Conservation (phyloP, 1,140 invertebrate species). For the Drosophila pachea region DNA sequence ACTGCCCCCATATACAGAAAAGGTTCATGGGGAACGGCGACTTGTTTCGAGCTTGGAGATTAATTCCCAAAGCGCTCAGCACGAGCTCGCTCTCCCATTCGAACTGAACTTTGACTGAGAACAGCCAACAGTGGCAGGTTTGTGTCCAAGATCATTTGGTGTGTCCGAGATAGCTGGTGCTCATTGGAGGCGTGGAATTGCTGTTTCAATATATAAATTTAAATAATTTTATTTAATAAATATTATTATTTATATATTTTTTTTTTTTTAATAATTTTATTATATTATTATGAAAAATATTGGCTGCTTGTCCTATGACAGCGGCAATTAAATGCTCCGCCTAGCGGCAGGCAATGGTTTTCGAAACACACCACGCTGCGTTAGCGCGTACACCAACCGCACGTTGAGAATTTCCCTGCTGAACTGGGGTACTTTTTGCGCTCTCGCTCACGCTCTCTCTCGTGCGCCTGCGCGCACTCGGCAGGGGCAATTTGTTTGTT, state of each 20-base stretch:
- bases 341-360: conserved; percentile 40
- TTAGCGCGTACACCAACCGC: conserved; percentile 11
- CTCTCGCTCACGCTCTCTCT: conserved; percentile 1
- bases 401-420: conserved; percentile 20
- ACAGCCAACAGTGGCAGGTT: background rate
- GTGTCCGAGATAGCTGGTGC: no score
- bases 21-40: conserved; percentile 43
- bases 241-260: no score
- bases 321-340: background rate
- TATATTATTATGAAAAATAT: background rate
- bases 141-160: background rate
- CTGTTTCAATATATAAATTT: no score
- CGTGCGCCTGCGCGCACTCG: background rate
- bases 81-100: background rate
- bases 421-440: background rate
- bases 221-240: no score
- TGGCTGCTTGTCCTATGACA: background rate
- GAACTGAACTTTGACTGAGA: background rate
- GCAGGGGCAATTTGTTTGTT: conserved; percentile 28
- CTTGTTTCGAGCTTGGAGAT: conserved; percentile 20
- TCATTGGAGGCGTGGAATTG: no score
- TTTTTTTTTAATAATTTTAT: no score
- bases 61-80: conserved; percentile 25
- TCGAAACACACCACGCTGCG: no score
- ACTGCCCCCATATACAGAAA: conserved; percentile 21